Evolutionary conservation across 2,888 invertebrate genomes (phyloP), one percentile per base, ranked within the genome.

Genomic region (Herminia tarsipennalis): DNA sequence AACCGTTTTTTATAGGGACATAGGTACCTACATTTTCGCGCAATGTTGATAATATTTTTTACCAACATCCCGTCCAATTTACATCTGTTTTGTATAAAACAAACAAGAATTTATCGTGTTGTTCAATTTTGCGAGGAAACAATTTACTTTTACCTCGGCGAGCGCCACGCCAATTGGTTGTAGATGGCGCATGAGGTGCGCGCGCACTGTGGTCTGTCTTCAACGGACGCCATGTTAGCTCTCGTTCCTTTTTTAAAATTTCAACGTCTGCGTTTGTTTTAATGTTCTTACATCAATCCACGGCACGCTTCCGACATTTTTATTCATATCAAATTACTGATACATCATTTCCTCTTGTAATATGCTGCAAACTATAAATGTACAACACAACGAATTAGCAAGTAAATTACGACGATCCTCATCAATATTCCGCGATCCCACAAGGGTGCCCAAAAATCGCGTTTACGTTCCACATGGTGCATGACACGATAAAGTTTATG

Each of bases 171-270:
- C 88, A 88, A 88, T 90, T 88, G 87, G 76, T 53, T 66, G 78
- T 83, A 83, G 81, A 90, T 89, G 88, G 88, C 59, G 83, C 90
- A 81, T 87, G 83, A 76, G 69, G 66, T 54, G 61, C 70, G 74
- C 81, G 71, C 76, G 76, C 83, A 64, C 86, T 88, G 89, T 88
- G 90, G 90, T 82, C 89, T 63, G 62, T 75, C 86, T 74, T 87
- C 85, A n/a, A 77, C 70, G 60, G 61, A 68, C 76, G 78, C 73
- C 74, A 74, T 78, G 40, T 71, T 73, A 42, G 29, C 63, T 67
- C 49, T 51, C 54, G 63, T 81, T 78, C 70, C 56, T 82, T 83
- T 86, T 86, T 78, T 56, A 56, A 74, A 77, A 76, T 69, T 70
- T 44, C 42, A 58, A 47, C 57, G 49, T 49, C 54, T 55, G 40